Base-by-base conservation (phyloP, 2,888 invertebrate genomes). In the Nomada ruficornis region DNA sequence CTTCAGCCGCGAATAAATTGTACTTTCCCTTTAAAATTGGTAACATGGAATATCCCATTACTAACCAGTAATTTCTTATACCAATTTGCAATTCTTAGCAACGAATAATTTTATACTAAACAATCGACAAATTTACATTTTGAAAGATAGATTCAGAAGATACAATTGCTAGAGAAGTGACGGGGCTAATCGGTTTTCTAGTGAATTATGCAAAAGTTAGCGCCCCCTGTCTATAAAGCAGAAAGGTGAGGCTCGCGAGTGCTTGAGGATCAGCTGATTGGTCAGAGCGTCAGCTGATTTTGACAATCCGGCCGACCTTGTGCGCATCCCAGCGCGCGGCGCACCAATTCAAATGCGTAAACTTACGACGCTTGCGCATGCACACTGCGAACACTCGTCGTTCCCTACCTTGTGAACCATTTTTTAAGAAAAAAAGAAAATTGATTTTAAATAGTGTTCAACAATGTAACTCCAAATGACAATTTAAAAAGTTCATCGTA, bases 201-300 rank as follows among this genome's bases (percentile, higher is more conserved):
- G 7, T 36, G 7, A 36, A 36, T 15, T 47, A 15, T 10, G 47
- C 47, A 13, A 29, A 26, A 44, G 29, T 10, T 26, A n/a, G 64
- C 60, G 65, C 72, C 26, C 65, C 47, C 54, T 52, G 50, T 11
- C 62, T 47, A 5, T 52, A 44, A 15, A 18, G 15, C 36, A 10
- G 47, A 50, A 60, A 59, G n/a, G 63, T 50, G 42, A 68, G 57
- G 76, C 80, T 72, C 57, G 65, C 23, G 65, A 18, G 75, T 78
- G 76, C 77, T 80, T 26, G 76, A 52, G 68, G 29, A 85, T 87
- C 91, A 91, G 91, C 91, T 90, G 91, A 88, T 89, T 87, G 88
- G 84, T 84, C 82, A 65, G 65, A 73, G 82, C 77, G 79, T 87
- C 92, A 91, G 92, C 91, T 91, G 92, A 90, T 90, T 91, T 90